Evolutionary conservation across 2,113 vertebrate genomes (phyloP), one percentile per base, ranked within the genome.

Genomic region (Suncus etruscus): DNA sequence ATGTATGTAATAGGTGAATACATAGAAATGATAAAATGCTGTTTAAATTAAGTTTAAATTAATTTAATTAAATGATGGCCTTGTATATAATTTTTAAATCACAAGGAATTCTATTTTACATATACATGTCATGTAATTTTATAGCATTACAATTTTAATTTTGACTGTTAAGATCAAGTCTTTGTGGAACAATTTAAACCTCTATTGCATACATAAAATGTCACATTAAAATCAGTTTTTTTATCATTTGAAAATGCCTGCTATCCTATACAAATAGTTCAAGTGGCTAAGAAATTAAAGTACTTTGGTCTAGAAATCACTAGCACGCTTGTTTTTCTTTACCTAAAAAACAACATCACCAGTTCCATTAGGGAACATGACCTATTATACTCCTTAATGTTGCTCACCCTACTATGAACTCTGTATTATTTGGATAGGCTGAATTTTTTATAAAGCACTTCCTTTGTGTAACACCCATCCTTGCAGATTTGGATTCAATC

Each of bases 11-110:
- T n/a, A 11, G 7, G 76, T 83, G 58, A 81, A 89, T 61, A 39
- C 2, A 77, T 20, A 88, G 82, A 82, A 92, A 75, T 92, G 1
- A 10, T 58, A 75, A 81, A 76, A 93, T 82, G n/a, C 11, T 6
- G 75, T 66, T 58, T 58, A 31, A 83, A 70, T 84, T 3, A 48
- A 86, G 25, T 86, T 61, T 27, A 11, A 63, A 27, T 27, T 74
- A 25, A 32, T 72, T 58, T 45, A 1, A 58, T 39, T 45, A 82
- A 77, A 58, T 22, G 6, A 4, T 72, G 45, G 88, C 5, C 66
- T 72, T 31, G 72, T 81, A 78, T 0, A 51, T 54, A 89, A 61
- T 39, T 86, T 47, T 22, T 27, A 58, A 39, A 83, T 83, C 3
- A 69, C 6, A 83, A 58, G 6, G 3, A 69, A 31, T 82, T 29